phyloP scores from a whole-genome alignment of 2,888 invertebrate genomes.

The Luperina nickerlii region DNA sequence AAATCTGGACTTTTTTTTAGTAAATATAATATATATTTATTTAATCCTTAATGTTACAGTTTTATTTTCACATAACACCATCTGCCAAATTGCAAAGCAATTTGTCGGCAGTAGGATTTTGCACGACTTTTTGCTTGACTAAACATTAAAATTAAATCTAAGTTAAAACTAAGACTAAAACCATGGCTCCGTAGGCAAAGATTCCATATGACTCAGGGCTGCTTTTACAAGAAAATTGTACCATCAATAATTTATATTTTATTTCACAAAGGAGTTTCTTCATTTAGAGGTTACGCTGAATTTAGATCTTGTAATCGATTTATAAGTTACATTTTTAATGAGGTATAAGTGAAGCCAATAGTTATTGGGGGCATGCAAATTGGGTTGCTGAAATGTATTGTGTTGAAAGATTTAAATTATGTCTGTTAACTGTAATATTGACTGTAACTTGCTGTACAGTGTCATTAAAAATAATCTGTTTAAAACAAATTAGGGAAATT shows the following conservation, averaged over 20 bases:
- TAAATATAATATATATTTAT: too few relatives aligned
- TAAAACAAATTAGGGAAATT: not conserved
- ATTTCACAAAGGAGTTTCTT: not conserved
- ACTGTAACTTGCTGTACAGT: not conserved
- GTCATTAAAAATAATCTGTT: not conserved
- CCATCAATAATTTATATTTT: not conserved
- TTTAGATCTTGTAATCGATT: conserved; percentile 7
- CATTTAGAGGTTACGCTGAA: not conserved
- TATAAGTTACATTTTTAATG: conserved; percentile 18
- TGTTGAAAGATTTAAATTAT: not conserved
- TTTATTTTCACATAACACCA: not conserved
- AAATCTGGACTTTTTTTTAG: not conserved
- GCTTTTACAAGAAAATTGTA: not conserved
- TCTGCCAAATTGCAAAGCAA: not conserved
- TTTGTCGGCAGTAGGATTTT: not conserved
- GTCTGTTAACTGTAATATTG: not conserved
- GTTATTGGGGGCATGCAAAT: conserved; percentile 30
- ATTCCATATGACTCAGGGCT: not conserved
- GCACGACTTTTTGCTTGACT: not conserved
- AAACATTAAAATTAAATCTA: not conserved
- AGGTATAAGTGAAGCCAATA: conserved; percentile 19
- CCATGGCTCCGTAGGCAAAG: too few relatives aligned
- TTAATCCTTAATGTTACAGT: not conserved
- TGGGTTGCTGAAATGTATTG: conserved; percentile 12
- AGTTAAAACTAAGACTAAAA: not conserved